These are phyloP conservation scores for Leucopternis melanops DNA, from an alignment of 2,113 vertebrate genomes.

Conservation along the genomic window DNA sequence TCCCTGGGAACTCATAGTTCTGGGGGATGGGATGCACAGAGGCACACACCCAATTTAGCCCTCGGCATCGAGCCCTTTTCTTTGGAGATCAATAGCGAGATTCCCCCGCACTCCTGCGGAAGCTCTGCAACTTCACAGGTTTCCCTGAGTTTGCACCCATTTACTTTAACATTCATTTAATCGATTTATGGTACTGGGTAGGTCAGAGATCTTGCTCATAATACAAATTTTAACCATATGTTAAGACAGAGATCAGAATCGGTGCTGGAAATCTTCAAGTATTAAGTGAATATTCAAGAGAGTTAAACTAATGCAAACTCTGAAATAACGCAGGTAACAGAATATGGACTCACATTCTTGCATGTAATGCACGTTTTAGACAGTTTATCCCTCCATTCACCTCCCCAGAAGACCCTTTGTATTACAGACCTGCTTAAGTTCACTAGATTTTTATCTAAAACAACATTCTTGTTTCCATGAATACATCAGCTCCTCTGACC, in stretches of 20 bases:
- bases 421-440: constrained; percentile 49
- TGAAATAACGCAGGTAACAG: constrained; percentile 48
- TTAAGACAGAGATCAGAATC: background rate
- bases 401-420: constrained; percentile 57
- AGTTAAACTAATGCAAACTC: constrained; percentile 11
- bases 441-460: constrained; percentile 62
- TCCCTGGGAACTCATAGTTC: constrained; percentile 23
- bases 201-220: background rate
- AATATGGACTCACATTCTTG: constrained; percentile 37
- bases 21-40: background rate
- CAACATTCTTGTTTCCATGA: constrained; percentile 54
- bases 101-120: background rate
- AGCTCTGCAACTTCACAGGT: background rate
- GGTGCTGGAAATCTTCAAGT: background rate
- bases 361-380: constrained; percentile 17
- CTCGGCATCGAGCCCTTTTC: background rate
- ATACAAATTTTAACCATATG: background rate
- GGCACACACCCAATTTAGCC: background rate
- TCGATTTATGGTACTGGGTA: background rate
- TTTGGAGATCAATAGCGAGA: background rate
- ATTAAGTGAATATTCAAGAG: constrained; percentile 10
- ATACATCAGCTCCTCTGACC: constrained; percentile 43
- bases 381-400: constrained; percentile 56
- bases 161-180: background rate
- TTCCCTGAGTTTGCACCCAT: background rate